Evolutionary conservation across 2,797 vertebrate genomes (phyloP).

Genomic region (Pseudochaenichthys georgianus): DNA sequence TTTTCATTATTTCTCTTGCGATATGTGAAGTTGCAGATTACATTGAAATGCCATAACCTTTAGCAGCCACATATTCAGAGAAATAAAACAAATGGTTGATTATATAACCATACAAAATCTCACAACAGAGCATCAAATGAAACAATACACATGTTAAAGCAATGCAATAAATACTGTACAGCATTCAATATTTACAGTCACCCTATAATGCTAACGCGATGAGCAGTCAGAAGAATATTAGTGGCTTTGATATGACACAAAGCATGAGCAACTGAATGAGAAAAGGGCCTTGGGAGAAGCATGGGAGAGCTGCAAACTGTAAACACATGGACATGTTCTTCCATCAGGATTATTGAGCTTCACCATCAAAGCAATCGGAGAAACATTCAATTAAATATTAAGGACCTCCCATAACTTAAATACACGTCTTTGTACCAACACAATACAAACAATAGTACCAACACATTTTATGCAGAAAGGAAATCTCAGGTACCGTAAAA

Average conservation of each 20-base stretch:
- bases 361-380: conserved; percentile 17
- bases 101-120: conserved; percentile 21
- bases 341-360: conserved; percentile 48
- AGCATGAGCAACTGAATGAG: conserved; percentile 15
- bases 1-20: conserved; percentile 39
- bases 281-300: conserved; percentile 36
- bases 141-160: conserved; percentile 27
- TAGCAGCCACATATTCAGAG: conserved; percentile 42
- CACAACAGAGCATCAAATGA: conserved; percentile 20
- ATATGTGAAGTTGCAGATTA: conserved; percentile 55
- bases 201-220: conserved; percentile 10
- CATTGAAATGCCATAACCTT: conserved; percentile 46
- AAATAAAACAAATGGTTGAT: conserved; percentile 10
- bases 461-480: conserved; percentile 23
- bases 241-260: conserved; percentile 30
- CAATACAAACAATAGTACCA: conserved; percentile 20
- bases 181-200: conserved; percentile 73
- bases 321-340: conserved; percentile 37
- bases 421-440: conserved; percentile 32
- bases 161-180: conserved; percentile 82
- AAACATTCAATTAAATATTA: conserved; percentile 43
- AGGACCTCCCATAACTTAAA: conserved; percentile 52
- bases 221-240: conserved; percentile 31
- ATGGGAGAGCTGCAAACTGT: conserved; percentile 27
- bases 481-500: conserved; percentile 31